phyloP scores from a whole-genome alignment of 2,888 invertebrate genomes.

The Mythimna lalbum region DNA sequence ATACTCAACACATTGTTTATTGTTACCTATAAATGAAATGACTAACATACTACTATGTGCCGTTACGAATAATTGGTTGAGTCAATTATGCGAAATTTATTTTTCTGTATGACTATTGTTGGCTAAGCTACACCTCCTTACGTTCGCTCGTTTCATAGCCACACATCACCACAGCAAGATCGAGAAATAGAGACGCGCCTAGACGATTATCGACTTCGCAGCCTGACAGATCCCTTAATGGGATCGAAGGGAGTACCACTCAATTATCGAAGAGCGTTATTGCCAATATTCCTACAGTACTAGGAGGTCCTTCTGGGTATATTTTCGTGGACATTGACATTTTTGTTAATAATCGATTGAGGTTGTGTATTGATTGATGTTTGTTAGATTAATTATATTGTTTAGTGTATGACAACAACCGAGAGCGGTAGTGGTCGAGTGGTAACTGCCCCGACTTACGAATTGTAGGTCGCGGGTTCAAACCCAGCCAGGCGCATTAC shows the following conservation, averaged over 20 bases:
- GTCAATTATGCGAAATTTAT: no score
- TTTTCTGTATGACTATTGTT: no score
- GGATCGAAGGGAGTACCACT: constrained; percentile 75
- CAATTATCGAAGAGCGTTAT: constrained; percentile 79
- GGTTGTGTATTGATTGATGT: constrained; percentile 19
- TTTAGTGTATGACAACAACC: no score
- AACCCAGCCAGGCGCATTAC: no score
- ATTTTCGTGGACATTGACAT: constrained; percentile 37
- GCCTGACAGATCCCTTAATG: constrained; percentile 79
- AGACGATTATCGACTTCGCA: constrained; percentile 73
- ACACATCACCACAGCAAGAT: constrained; percentile 31
- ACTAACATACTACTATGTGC: no score
- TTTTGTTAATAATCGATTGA: constrained; percentile 24
- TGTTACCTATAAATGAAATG: no score
- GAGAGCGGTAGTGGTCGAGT: no score
- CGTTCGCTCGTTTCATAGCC: constrained; percentile 28
- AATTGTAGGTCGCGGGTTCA: no score
- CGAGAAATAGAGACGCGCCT: constrained; percentile 63
- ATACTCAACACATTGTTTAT: no score
- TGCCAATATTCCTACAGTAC: constrained; percentile 70
- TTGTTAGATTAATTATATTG: not conserved
- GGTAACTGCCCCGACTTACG: no score
- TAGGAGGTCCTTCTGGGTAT: constrained; percentile 46
- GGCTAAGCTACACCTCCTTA: not conserved
- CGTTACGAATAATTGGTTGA: no score